Base-by-base conservation (phyloP, 1,140 invertebrate species). In the Atta colombica region DNA sequence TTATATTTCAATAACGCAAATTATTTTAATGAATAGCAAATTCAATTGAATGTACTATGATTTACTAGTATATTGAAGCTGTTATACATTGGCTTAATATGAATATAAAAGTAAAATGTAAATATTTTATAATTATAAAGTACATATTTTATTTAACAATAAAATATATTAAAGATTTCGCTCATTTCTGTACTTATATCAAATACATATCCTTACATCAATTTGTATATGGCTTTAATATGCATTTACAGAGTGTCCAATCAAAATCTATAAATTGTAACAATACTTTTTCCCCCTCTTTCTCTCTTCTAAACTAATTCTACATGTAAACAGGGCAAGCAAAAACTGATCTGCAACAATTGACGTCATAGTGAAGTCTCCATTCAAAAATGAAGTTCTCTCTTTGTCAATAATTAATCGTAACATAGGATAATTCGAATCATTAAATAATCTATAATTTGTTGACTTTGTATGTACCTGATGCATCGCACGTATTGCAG, bases 401-500 rank as follows among this genome's bases (percentile, higher is more conserved):
- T 12, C 7, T 69, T 25, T 28, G 21, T n/a, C 53, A 16, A 18
- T 7, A 21, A 14, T 10, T 45, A 45, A 25, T 7, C 6, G 5
- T 77, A 35, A 68, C 1, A 4, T n/a, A 49, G 1, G 12, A 53
- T 65, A 39, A 16, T 12, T 81, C 14, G 5, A 18, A 21, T 51
- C 0, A 8, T 0, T n/a, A 8, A 31, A 77, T 12, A 10, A 58
- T 58, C 8, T 55, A 39, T 10, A n/a, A 69, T 74, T 35, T 31
- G 14, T 69, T 18, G 21, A 28, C 21, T 35, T 55, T 4, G 6
- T 51, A 39, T 16, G 18, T 75, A 95, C 94, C 94, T 95, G 66
- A 95, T 92, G 49, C 93, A 93, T 86, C 91, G 93, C 55, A 92
- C 91, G 28, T 90, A 85, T 81, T 93, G 90, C 21, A 91, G 88